Percentiles rank a stretch among this genome's conserved stretches.
Evolutionary conservation across 1,140 invertebrate species (phyloP).

Genomic region (Lamellibrachia luymesi): DNA sequence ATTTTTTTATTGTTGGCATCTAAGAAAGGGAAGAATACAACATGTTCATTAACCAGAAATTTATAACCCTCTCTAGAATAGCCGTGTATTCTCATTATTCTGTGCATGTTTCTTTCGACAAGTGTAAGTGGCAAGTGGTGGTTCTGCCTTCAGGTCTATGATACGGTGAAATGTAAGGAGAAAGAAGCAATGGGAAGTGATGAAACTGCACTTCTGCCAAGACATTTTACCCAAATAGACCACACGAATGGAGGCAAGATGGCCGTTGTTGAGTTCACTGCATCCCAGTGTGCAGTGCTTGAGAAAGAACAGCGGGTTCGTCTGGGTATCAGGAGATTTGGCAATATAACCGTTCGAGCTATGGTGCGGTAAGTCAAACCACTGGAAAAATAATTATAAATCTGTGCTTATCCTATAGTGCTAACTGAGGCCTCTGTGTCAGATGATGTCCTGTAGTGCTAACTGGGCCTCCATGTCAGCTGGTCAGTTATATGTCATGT

Average conservation of each 20-base stretch:
- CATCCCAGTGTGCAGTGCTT: slow-evolving; percentile 61
- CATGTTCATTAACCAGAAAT: too few relatives aligned
- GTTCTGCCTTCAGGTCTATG: slow-evolving; percentile 23
- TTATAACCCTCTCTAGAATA: too few relatives aligned
- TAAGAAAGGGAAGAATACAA: too few relatives aligned
- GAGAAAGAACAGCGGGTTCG: slow-evolving; percentile 64
- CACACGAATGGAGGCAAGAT: slow-evolving; percentile 44
- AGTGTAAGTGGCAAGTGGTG: background rate
- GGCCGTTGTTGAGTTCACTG: slow-evolving; percentile 64
- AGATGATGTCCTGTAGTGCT: too few relatives aligned
- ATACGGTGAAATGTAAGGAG: slow-evolving; percentile 23
- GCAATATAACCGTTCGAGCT: slow-evolving; percentile 58
- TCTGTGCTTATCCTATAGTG: too few relatives aligned
- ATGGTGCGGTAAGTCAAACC: slow-evolving; percentile 58
- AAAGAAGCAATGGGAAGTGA: background rate
- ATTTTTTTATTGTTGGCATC: too few relatives aligned
- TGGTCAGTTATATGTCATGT: background rate
- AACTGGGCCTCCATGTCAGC: too few relatives aligned
- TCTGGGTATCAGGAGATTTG: slow-evolving; percentile 61
- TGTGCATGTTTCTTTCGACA: background rate
- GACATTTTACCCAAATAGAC: slow-evolving; percentile 30
- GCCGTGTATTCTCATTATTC: too few relatives aligned
- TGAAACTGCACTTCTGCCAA: slow-evolving; percentile 16
- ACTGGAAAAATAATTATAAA: background rate
- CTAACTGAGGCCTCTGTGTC: too few relatives aligned